phyloP scores from a whole-genome alignment of 2,797 vertebrate species.

The Mormyrus hasselquistii region DNA sequence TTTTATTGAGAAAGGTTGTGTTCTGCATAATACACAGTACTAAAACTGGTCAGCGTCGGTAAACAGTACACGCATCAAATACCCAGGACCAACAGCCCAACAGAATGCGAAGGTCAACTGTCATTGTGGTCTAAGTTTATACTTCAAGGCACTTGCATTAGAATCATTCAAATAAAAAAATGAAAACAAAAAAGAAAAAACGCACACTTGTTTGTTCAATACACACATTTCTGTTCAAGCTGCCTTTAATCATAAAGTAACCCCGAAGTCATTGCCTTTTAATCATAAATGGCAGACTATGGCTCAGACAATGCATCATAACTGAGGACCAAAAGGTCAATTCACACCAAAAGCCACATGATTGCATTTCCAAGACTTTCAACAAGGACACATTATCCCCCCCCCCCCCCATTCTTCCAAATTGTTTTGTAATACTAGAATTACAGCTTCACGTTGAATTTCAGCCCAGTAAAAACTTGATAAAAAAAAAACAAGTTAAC shows the following conservation, averaged over 20 bases:
- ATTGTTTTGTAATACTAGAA: neutral
- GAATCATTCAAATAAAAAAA: slow-evolving; percentile 17
- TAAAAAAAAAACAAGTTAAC: neutral
- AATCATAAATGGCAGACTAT: neutral
- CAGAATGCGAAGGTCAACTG: slow-evolving; percentile 1
- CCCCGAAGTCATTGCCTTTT: neutral
- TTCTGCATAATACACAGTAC: slow-evolving; percentile 36
- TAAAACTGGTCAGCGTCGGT: slow-evolving; percentile 22
- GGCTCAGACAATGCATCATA: slow-evolving; percentile 24
- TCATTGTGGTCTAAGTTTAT: slow-evolving; percentile 6
- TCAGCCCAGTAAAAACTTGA: neutral
- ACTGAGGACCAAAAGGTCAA: slow-evolving; percentile 9
- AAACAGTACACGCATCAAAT: slow-evolving; percentile 28
- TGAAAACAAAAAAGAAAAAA: neutral
- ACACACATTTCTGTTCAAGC: slow-evolving; percentile 6
- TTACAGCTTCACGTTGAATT: neutral
- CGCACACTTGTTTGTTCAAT: slow-evolving; percentile 3
- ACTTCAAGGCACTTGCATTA: slow-evolving; percentile 21
- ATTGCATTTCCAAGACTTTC: slow-evolving; percentile 1
- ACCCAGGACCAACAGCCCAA: slow-evolving; percentile 16
- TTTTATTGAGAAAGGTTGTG: slow-evolving; percentile 46
- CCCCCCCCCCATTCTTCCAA: neutral
- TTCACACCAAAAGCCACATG: slow-evolving; percentile 15
- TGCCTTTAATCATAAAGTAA: slow-evolving; percentile 12
- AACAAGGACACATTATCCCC: neutral